Percentiles rank a stretch among this genome's conserved stretches.
Evolutionary conservation across 2,797 vertebrate species (phyloP).

Genomic region (Tarsius wallacei): DNA sequence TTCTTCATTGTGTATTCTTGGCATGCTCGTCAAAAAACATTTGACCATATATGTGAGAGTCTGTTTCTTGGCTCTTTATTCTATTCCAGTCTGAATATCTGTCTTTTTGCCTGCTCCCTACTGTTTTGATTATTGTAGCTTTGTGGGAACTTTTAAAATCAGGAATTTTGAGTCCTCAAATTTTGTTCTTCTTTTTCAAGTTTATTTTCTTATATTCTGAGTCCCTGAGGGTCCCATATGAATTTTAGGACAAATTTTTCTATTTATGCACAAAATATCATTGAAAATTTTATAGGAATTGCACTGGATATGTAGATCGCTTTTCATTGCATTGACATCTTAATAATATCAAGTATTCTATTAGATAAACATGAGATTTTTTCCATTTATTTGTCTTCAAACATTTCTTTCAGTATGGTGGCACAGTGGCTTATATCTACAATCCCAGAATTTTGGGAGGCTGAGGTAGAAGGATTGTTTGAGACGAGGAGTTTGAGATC

Average conservation of each 20-base stretch:
- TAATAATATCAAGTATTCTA: neutral
- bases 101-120: neutral
- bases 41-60: neutral
- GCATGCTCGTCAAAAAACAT: neutral
- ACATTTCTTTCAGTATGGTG: neutral
- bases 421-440: no score
- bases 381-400: neutral
- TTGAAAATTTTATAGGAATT: neutral
- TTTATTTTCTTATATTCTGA: neutral
- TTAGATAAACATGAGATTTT: neutral
- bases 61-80: neutral
- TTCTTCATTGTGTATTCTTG: neutral
- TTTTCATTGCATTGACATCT: neutral
- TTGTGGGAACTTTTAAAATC: neutral
- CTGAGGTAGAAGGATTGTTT: no score
- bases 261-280: neutral
- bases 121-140: neutral
- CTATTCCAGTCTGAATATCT: neutral
- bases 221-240: neutral
- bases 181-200: neutral
- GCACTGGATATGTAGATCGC: neutral
- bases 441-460: no score
- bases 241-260: neutral
- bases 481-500: no score
- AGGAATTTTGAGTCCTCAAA: neutral